A percentile compares a stretch with the other conserved stretches of the same genome.
Conservation (phyloP, 2,888 invertebrate species). For the Priocnemis perturbator region DNA sequence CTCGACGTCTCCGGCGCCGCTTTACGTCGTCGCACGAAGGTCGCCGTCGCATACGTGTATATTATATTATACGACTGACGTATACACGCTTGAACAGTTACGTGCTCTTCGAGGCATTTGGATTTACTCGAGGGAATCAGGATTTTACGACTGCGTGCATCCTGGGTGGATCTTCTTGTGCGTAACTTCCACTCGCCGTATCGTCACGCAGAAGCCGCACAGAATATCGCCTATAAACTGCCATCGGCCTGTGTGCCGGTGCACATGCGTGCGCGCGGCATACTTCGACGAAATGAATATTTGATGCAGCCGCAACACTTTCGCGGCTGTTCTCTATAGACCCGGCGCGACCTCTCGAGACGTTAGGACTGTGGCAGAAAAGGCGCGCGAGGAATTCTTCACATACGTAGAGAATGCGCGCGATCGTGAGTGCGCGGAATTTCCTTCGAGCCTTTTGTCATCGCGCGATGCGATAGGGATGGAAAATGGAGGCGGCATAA, state of each 20-base stretch:
- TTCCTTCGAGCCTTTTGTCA: no score
- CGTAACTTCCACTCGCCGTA: constrained; percentile 28
- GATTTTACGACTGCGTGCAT: constrained; percentile 44
- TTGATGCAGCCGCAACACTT: constrained; percentile 14
- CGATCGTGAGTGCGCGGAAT: no score
- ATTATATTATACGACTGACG: constrained; percentile 7
- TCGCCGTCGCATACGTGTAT: not conserved
- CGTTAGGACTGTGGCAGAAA: no score
- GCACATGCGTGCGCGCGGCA: not conserved
- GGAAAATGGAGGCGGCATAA: no score
- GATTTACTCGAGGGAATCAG: constrained; percentile 56
- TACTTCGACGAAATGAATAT: constrained; percentile 19
- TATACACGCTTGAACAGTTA: constrained; percentile 28
- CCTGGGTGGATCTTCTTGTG: constrained; percentile 34
- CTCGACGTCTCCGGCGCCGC: not conserved
- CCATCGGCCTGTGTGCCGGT: not conserved
- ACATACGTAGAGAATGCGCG: no score
- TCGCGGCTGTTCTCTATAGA: no score
- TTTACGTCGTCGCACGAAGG: not conserved
- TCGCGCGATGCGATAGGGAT: no score
- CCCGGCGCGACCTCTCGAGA: no score
- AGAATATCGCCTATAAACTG: constrained; percentile 28
- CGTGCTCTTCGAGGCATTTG: constrained; percentile 52
- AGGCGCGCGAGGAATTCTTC: no score
- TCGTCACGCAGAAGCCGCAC: constrained; percentile 25